Evolutionary conservation across 2,888 invertebrate species (phyloP).

Genomic region (Gastracanthus pulcherrimus): DNA sequence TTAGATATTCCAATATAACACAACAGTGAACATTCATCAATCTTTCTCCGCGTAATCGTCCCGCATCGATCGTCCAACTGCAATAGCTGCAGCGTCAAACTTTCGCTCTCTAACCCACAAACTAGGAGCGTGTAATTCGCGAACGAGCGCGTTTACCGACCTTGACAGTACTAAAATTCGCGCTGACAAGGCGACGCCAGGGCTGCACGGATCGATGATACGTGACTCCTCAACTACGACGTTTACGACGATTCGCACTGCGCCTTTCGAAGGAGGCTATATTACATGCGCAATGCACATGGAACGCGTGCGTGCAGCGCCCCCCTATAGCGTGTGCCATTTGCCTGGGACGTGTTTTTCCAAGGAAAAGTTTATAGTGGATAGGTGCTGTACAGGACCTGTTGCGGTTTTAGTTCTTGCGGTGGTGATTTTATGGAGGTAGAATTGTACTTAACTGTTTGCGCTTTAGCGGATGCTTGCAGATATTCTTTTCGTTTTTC

Average conservation of each 20-base stretch:
- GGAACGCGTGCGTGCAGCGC: neutral
- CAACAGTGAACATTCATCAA: neutral
- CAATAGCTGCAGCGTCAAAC: no score
- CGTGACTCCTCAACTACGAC: neutral
- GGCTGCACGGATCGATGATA: conserved; percentile 19
- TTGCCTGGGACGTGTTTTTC: neutral
- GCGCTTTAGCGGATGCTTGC: no score
- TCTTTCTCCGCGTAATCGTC: neutral
- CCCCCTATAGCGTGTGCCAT: neutral
- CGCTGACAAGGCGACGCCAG: neutral
- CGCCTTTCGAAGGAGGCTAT: neutral
- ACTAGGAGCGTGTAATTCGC: no score
- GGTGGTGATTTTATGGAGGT: no score
- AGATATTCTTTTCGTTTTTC: no score
- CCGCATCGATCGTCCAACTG: no score
- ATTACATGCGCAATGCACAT: neutral
- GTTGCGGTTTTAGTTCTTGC: no score
- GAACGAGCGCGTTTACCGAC: neutral
- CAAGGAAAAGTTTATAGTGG: no score
- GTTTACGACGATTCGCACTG: neutral
- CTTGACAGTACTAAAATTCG: conserved; percentile 36
- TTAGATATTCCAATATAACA: no score
- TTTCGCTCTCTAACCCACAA: neutral
- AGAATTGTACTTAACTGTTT: no score
- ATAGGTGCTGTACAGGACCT: no score